These are phyloP conservation scores for Sebastes steindachneri DNA, from an alignment of 2,797 vertebrate genomes.

Conservation along the genomic window DNA sequence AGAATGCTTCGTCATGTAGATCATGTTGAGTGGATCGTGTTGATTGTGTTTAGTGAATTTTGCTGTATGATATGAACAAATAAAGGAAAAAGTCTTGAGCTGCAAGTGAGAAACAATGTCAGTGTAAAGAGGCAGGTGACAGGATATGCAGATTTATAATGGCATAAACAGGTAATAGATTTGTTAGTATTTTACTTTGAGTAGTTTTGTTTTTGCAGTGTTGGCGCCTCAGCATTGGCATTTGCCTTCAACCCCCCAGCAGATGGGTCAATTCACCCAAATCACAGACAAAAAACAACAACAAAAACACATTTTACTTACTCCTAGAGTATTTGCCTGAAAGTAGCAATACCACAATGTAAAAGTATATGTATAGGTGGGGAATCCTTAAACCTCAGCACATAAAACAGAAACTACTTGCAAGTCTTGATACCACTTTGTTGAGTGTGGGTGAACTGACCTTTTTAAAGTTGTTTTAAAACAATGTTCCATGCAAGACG, in stretches of 20 bases:
- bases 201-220: background rate
- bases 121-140: background rate
- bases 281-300: background rate
- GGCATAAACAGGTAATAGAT: background rate
- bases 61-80: constrained; percentile 2
- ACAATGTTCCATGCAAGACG: background rate
- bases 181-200: background rate
- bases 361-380: too few relatives aligned
- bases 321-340: too few relatives aligned
- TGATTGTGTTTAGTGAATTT: constrained; percentile 29
- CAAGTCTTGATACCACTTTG: background rate
- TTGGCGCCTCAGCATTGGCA: too few relatives aligned
- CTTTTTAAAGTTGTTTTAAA: background rate
- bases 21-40: constrained; percentile 11
- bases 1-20: constrained; percentile 18
- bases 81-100: background rate
- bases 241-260: background rate
- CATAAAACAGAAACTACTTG: background rate
- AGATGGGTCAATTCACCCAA: background rate
- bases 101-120: background rate
- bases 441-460: too few relatives aligned
- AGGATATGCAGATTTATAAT: background rate
- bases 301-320: background rate
- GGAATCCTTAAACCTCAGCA: background rate
- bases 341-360: background rate